Percentiles rank a stretch among this genome's conserved stretches.
phyloP scores from a whole-genome alignment of 64 coral and sea anemone genomes.

The Porites australiensis region DNA sequence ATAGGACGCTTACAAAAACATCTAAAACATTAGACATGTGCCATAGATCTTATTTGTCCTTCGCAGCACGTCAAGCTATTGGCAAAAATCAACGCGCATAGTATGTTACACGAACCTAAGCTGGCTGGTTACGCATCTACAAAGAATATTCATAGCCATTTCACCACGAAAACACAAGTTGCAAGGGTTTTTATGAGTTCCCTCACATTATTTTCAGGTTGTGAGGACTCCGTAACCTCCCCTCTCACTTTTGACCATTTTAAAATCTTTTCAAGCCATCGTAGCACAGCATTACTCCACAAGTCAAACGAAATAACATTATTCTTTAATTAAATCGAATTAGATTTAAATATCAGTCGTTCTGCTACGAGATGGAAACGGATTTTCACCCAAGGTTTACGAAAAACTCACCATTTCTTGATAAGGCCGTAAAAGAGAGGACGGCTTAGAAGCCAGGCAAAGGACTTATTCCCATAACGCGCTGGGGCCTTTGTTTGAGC shows the following conservation, averaged over 20 bases:
- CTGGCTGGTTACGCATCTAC: too few species aligned
- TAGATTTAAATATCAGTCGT: background rate
- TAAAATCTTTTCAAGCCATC: background rate
- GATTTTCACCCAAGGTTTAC: background rate
- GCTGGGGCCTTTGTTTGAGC: background rate
- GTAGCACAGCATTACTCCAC: background rate
- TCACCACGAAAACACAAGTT: too few species aligned
- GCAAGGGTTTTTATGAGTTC: too few species aligned
- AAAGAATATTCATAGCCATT: too few species aligned
- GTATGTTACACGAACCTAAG: too few species aligned
- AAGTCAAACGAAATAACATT: background rate
- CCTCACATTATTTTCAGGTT: too few species aligned
- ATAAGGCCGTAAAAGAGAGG: constrained; percentile 88
- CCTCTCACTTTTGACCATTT: background rate
- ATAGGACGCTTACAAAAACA: too few species aligned
- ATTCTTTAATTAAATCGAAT: background rate
- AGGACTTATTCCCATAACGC: constrained; percentile 36
- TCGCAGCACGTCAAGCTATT: too few species aligned
- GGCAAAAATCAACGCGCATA: too few species aligned
- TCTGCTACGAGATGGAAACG: constrained; percentile 25
- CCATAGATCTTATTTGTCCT: too few species aligned
- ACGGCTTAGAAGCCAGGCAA: constrained; percentile 72
- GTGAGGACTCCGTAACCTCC: too few species aligned
- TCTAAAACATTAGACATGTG: too few species aligned
- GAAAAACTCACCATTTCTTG: constrained; percentile 87